phyloP scores from a whole-genome alignment of 2,113 vertebrate species.

The Epinephelus cyanopodus region DNA sequence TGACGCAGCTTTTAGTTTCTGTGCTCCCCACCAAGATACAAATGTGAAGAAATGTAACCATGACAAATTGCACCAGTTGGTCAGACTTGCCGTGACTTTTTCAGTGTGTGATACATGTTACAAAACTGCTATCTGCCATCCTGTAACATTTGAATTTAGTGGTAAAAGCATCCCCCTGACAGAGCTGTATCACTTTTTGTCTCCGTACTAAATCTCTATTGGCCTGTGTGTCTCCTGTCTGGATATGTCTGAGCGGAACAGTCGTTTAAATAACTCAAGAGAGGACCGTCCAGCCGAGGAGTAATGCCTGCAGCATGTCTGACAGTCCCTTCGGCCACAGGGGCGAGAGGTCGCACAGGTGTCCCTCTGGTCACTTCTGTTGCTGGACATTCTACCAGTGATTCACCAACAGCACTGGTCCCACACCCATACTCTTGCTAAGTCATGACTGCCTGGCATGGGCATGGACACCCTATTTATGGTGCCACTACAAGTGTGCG shows the following conservation, averaged over 20 bases:
- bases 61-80: not conserved
- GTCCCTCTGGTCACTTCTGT: slow-evolving; percentile 55
- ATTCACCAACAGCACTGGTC: slow-evolving; percentile 15
- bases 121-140: not conserved
- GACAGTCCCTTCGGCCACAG: slow-evolving; percentile 19
- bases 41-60: not conserved
- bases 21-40: not conserved
- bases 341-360: slow-evolving; percentile 75
- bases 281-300: slow-evolving; percentile 12
- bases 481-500: slow-evolving; percentile 44
- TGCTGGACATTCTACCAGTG: slow-evolving; percentile 19
- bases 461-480: slow-evolving; percentile 69
- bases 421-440: slow-evolving; percentile 55
- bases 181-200: not conserved
- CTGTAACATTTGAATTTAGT: not conserved
- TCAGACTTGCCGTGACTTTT: not conserved
- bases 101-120: not conserved
- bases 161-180: not conserved
- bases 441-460: slow-evolving; percentile 65
- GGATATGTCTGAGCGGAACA: slow-evolving; percentile 2
- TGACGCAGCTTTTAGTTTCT: no score
- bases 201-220: not conserved
- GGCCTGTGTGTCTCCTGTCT: not conserved
- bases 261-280: slow-evolving; percentile 20
- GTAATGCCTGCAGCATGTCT: slow-evolving; percentile 9